Evolutionary conservation across 2,113 vertebrate genomes (phyloP).

Genomic region (Charadrius vociferus): DNA sequence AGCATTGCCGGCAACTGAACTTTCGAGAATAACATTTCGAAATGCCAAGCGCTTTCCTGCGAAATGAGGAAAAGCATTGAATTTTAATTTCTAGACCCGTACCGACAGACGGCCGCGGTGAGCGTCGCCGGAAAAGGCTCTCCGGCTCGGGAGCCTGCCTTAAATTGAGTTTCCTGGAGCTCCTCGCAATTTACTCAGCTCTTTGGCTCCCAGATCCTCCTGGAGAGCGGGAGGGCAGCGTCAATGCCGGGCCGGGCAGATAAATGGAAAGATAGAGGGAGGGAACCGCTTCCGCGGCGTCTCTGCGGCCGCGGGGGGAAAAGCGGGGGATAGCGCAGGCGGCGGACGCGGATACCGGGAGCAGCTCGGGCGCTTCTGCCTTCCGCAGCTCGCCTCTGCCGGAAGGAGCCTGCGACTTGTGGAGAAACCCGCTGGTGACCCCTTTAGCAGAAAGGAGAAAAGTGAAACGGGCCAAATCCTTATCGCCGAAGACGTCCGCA

Average conservation of each 20-base stretch:
- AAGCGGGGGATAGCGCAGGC: background rate
- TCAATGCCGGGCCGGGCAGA: background rate
- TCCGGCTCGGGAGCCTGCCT: background rate
- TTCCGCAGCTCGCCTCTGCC: background rate
- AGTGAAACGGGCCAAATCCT: background rate
- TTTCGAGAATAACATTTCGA: slow-evolving; percentile 39
- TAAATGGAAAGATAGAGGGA: background rate
- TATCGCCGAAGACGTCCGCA: background rate
- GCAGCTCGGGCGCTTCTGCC: background rate
- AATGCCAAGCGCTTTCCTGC: slow-evolving; percentile 25
- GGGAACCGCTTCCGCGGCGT: background rate
- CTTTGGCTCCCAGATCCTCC: background rate
- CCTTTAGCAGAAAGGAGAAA: too few species aligned
- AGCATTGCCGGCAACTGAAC: background rate
- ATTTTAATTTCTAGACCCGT: background rate
- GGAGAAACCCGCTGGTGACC: background rate
- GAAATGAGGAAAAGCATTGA: background rate
- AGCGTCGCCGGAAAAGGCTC: background rate
- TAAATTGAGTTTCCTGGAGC: background rate
- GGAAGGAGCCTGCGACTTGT: too few species aligned
- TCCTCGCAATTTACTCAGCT: background rate
- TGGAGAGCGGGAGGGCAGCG: background rate
- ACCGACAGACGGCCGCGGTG: background rate
- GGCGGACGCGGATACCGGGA: background rate
- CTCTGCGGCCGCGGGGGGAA: background rate